Conservation (phyloP, 2,113 vertebrate genomes). For the Pterocles gutturalis region DNA sequence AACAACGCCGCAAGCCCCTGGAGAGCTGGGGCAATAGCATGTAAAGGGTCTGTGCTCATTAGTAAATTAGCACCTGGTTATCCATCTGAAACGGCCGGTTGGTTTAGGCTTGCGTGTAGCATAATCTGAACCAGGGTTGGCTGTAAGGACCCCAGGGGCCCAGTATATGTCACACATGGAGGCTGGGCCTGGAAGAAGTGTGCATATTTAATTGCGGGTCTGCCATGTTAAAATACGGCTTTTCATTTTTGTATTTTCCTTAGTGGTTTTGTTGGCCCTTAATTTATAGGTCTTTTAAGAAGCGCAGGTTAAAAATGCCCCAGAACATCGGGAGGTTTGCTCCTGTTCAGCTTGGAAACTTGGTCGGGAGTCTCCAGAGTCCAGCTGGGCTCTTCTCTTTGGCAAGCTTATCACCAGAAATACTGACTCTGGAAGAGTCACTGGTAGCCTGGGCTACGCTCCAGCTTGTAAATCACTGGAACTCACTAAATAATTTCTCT, state of each 20-base stretch:
- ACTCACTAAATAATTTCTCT: background rate
- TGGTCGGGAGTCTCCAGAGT: background rate
- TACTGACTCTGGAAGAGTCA: background rate
- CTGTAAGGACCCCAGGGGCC: background rate
- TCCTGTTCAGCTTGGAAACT: background rate
- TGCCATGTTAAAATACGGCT: background rate
- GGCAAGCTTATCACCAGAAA: background rate
- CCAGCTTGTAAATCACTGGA: slow-evolving; percentile 10
- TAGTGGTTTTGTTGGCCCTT: background rate
- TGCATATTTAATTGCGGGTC: background rate
- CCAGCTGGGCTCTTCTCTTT: background rate
- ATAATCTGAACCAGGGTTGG: background rate
- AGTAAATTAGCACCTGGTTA: slow-evolving; percentile 57
- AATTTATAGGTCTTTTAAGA: background rate
- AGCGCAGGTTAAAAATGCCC: background rate
- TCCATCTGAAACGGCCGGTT: slow-evolving; percentile 12
- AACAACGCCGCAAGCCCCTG: slow-evolving; percentile 7
- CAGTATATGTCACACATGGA: background rate
- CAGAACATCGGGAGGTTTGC: background rate
- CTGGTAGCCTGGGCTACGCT: background rate
- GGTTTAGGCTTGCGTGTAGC: background rate
- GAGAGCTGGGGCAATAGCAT: slow-evolving; percentile 42
- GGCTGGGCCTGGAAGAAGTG: background rate
- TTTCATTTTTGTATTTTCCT: background rate
- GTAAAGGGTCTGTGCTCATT: slow-evolving; percentile 48